Conservation (phyloP, 2,888 invertebrate species). For the Pteria penguin region DNA sequence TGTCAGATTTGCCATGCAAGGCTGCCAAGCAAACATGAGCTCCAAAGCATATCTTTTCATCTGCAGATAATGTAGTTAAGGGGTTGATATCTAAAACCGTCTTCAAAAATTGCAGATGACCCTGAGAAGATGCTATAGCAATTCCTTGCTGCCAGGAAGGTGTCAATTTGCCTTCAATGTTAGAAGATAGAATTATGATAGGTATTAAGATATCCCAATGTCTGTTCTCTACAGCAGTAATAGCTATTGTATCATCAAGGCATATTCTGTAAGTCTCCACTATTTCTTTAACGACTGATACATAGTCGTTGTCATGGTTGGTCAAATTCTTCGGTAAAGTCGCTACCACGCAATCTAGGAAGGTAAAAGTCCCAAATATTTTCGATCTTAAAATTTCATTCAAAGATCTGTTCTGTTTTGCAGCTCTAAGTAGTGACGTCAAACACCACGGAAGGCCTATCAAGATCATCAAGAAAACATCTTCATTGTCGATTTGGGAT, state of each 20-base stretch:
- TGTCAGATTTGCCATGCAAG: conserved; percentile 26
- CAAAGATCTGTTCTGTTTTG: neutral
- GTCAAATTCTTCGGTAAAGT: neutral
- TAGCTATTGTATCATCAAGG: conserved; percentile 4
- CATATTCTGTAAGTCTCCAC: no score
- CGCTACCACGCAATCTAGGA: neutral
- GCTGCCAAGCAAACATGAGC: conserved; percentile 27
- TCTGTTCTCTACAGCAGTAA: conserved; percentile 22
- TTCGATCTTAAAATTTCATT: neutral
- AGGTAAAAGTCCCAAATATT: neutral
- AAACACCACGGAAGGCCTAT: neutral
- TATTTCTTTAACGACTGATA: no score
- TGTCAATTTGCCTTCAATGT: conserved; percentile 14
- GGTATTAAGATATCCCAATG: conserved; percentile 28
- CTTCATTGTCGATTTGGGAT: neutral
- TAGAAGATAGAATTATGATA: conserved; percentile 1
- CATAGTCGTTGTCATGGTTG: no score
- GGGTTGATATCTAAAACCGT: conserved; percentile 23
- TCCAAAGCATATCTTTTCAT: conserved; percentile 30
- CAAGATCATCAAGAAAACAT: neutral
- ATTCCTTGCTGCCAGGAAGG: conserved; percentile 28
- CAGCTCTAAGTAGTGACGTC: neutral
- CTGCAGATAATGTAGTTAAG: conserved; percentile 23
- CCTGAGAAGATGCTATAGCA: conserved; percentile 16
- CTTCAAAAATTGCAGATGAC: conserved; percentile 31